These are phyloP conservation scores for Thera obeliscata DNA, from an alignment of 2,888 invertebrate genomes.

Conservation along the genomic window DNA sequence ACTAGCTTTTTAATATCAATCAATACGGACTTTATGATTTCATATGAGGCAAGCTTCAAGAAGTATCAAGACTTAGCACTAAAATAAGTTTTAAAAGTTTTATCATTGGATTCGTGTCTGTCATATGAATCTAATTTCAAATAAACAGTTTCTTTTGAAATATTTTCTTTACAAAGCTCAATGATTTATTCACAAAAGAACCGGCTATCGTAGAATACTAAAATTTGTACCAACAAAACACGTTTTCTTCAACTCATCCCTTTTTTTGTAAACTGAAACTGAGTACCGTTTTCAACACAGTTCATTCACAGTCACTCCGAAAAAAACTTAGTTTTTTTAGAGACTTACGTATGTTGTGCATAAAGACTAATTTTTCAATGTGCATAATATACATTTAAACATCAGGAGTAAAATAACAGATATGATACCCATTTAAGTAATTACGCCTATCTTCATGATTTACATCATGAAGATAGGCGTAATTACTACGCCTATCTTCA, in stretches of 20 bases:
- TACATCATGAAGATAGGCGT: no score
- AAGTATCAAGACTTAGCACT: not conserved
- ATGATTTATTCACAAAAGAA: constrained; percentile 59
- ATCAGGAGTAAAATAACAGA: no score
- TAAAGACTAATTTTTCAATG: no score
- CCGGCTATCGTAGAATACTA: constrained; percentile 47
- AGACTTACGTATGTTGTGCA: no score
- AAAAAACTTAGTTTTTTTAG: no score
- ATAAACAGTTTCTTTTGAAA: constrained; percentile 47
- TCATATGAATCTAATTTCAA: no score
- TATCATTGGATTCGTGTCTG: not conserved
- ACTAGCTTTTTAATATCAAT: constrained; percentile 27
- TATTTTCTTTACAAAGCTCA: constrained; percentile 47
- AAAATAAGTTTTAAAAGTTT: constrained; percentile 3
- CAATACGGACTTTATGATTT: constrained; percentile 23
- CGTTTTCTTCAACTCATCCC: constrained; percentile 37
- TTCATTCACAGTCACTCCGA: constrained; percentile 40
- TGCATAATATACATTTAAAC: no score
- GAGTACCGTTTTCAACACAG: constrained; percentile 46
- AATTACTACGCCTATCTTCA: no score
- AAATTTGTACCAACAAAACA: constrained; percentile 43
- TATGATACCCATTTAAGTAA: no score
- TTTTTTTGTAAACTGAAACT: constrained; percentile 49
- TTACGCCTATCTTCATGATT: no score
- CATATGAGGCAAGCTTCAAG: constrained; percentile 15